Evolutionary conservation across 92 coral and sea anemone species (phyloP), one percentile per base, ranked within the genome.

Genomic region (Porites cylindrica): DNA sequence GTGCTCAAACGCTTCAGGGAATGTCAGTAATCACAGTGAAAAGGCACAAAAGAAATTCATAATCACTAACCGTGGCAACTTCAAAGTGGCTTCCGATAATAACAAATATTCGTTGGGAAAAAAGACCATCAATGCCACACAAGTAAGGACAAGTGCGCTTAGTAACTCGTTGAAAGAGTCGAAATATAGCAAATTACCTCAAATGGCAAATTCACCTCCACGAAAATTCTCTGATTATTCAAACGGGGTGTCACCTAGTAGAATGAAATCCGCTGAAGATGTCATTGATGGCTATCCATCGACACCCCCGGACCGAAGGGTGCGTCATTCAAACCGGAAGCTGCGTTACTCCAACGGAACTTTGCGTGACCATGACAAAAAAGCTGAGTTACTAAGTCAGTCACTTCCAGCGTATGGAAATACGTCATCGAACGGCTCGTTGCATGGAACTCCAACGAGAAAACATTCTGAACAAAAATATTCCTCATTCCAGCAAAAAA

Each of bases 61-160:
- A 10, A 62, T 75, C 20, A 79, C 79, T 21, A 66, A 52, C 72
- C 81, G 91, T 51, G 87, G 66, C 26, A 75, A 75, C 20, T 90
- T 54, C 52, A 86, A 58, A 75, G 80, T 90, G 14, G 51, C 78
- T 51, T 17, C 26, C 65, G 59, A 69, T 56, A 76, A 69, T 29
- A 88, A 29, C 23, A 81, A 75, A 26, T 90, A 56, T 81, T 6
- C 14, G 60, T 58, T 61, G 6, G 80, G 52, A 11, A 76, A 63
- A 23, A 23, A 52, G 78, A 23, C 78, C 13, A 50, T 77, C 12
- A 32, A 12, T 11, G 63, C 86, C 12, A 47, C 92, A 10, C 89
- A 88, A 43, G 75, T 79, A 12, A 92, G 94, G 21, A 93, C 98
- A 17, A 95, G 98, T 86, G 96, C 90, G 6, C 75, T 95, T 10